Evolutionary conservation across 1,140 invertebrate genomes (phyloP).

Genomic region (Drosophila lacteicornis): DNA sequence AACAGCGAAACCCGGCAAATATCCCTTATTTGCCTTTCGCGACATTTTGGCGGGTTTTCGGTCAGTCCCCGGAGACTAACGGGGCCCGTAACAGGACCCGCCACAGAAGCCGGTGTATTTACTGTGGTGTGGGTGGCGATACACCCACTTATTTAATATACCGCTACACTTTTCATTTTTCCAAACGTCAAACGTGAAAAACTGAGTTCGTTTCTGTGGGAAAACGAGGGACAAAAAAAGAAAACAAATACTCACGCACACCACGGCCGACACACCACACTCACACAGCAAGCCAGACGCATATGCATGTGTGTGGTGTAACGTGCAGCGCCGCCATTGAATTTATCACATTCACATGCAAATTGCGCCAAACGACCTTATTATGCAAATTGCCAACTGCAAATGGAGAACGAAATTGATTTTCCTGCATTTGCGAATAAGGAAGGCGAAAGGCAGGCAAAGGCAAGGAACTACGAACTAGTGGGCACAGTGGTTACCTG

Average conservation of each 20-base stretch:
- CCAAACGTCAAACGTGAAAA: constrained; percentile 76
- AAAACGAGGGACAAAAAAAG: constrained; percentile 17
- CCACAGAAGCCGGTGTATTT: constrained; percentile 22
- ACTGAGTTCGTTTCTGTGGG: constrained; percentile 51
- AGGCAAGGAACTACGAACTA: constrained; percentile 30
- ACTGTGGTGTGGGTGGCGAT: constrained; percentile 21
- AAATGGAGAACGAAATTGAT: constrained; percentile 85
- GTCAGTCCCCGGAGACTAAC: constrained; percentile 26
- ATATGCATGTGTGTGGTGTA: constrained; percentile 41
- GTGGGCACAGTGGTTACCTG: constrained; percentile 49
- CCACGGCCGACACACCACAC: constrained; percentile 16
- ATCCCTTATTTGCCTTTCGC: constrained; percentile 60
- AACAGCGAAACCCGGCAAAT: constrained; percentile 34
- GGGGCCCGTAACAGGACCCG: constrained; percentile 27
- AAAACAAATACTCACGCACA: constrained; percentile 69
- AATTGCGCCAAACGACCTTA: constrained; percentile 85
- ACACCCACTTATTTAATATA: constrained; percentile 82
- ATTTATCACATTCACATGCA: constrained; percentile 85
- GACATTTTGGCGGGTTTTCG: constrained; percentile 68
- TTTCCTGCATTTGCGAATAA: constrained; percentile 76
- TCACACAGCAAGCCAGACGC: constrained; percentile 19
- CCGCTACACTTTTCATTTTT: constrained; percentile 77
- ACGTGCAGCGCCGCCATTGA: constrained; percentile 69
- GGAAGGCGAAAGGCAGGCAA: constrained; percentile 18
- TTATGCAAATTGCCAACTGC: constrained; percentile 85